Conservation (phyloP, 2,797 vertebrate genomes). For the Erethizon dorsatum region DNA sequence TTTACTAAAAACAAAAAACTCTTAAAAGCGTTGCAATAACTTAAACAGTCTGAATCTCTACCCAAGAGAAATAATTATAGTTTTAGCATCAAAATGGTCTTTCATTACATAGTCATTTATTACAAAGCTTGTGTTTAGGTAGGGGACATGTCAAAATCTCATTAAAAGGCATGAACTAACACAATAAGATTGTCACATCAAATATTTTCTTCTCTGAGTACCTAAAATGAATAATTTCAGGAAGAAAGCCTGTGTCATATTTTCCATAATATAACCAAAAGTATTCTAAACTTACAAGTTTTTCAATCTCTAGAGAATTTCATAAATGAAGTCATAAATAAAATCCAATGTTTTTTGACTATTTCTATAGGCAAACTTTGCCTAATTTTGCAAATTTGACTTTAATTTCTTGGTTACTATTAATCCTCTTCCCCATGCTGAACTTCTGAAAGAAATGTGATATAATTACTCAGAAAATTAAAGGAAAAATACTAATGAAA, state of each 20-base stretch:
- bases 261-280: conserved; percentile 50
- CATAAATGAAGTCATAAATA: conserved; percentile 27
- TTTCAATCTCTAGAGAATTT: background rate
- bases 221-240: conserved; percentile 56
- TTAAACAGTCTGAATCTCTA: background rate
- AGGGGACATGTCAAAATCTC: conserved; percentile 47
- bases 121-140: background rate
- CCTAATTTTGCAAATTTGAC: background rate
- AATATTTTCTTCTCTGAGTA: conserved; percentile 36
- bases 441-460: background rate
- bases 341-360: background rate
- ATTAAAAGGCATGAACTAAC: conserved; percentile 73
- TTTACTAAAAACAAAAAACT: conserved; percentile 6
- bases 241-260: conserved; percentile 16
- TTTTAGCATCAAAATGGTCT: conserved; percentile 49
- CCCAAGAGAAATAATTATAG: background rate
- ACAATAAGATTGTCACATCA: conserved; percentile 58
- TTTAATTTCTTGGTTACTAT: background rate
- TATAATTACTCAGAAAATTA: conserved; percentile 11
- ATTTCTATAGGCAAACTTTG: background rate
- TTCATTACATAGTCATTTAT: conserved; percentile 43
- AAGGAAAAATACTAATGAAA: background rate
- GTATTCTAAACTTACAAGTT: background rate
- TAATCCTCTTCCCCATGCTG: background rate
- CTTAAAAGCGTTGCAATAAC: background rate